Evolutionary conservation across 2,888 invertebrate genomes (phyloP).

Genomic region (Zaprionus lineosus): DNA sequence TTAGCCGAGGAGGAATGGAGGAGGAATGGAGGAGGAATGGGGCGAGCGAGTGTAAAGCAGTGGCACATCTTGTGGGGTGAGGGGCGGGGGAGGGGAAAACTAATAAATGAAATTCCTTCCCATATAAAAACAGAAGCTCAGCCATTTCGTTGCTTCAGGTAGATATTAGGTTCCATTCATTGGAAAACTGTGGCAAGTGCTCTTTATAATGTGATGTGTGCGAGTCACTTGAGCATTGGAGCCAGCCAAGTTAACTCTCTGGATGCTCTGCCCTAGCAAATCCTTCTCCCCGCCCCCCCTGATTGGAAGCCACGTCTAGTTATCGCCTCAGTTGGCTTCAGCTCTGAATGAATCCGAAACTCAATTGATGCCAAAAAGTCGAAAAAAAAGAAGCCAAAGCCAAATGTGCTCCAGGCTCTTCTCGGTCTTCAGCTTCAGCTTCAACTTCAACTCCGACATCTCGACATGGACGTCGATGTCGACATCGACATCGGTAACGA

Average conservation of each 20-base stretch:
- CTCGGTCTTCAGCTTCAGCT: conserved; percentile 17
- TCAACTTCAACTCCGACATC: background rate
- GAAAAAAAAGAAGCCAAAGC: conserved; percentile 8
- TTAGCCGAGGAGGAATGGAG: conserved; percentile 22
- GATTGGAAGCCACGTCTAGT: conserved; percentile 42
- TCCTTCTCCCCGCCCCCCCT: conserved; percentile 2
- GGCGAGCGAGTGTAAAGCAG: background rate
- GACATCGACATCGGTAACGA: conserved; percentile 9
- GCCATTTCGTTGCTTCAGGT: conserved; percentile 10
- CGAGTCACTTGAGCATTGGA: conserved; percentile 27
- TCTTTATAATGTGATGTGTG: too few species aligned
- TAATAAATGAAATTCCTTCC: background rate
- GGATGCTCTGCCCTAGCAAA: conserved; percentile 9
- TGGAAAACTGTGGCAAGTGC: too few species aligned
- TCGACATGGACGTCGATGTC: conserved; percentile 3
- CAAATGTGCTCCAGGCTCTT: conserved; percentile 41
- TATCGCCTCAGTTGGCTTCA: conserved; percentile 39
- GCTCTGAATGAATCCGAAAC: conserved; percentile 51
- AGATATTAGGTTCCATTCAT: background rate
- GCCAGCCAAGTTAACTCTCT: conserved; percentile 23
- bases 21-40: background rate
- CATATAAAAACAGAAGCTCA: too few species aligned
- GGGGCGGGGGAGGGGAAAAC: too few species aligned
- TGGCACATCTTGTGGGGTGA: too few species aligned
- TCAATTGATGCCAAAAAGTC: conserved; percentile 60